Conservation (phyloP, 2,888 invertebrate genomes). For the Galeruca laticollis region DNA sequence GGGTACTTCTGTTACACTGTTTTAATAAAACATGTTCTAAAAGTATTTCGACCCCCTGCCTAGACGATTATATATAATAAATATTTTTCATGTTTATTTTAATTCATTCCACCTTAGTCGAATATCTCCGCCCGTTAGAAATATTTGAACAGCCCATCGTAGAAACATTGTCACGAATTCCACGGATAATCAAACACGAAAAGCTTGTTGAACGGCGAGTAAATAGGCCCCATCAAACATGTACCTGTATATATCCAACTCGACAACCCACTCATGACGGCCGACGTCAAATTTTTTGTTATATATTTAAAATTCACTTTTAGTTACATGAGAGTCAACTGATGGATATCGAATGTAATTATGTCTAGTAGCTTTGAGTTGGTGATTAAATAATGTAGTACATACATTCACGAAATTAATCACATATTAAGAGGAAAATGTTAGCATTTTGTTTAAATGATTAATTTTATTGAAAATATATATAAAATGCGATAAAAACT, state of each 20-base stretch:
- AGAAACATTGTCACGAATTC: slow-evolving; percentile 10
- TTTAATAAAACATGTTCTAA: slow-evolving; percentile 3
- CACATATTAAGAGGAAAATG: too few species aligned
- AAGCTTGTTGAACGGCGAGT: slow-evolving; percentile 4
- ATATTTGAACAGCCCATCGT: not conserved
- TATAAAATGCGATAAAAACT: too few species aligned
- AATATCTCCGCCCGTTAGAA: slow-evolving; percentile 8
- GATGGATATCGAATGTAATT: too few species aligned
- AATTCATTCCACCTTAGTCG: slow-evolving; percentile 2
- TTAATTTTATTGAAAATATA: too few species aligned
- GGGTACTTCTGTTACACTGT: slow-evolving; percentile 14
- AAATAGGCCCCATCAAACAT: slow-evolving; percentile 8
- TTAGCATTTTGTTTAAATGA: too few species aligned
- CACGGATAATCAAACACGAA: slow-evolving; percentile 9
- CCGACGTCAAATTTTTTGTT: not conserved
- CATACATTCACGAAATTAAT: too few species aligned
- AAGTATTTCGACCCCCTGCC: too few species aligned
- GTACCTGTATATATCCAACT: slow-evolving; percentile 9
- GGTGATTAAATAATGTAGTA: too few species aligned
- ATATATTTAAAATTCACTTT: not conserved
- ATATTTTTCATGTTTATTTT: not conserved
- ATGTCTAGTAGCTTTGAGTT: too few species aligned
- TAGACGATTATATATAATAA: too few species aligned
- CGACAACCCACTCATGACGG: slow-evolving; percentile 5
- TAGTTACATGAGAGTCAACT: not conserved